These are phyloP conservation scores for Sericinus montela DNA, from an alignment of 2,888 invertebrate genomes.

Conservation along the genomic window DNA sequence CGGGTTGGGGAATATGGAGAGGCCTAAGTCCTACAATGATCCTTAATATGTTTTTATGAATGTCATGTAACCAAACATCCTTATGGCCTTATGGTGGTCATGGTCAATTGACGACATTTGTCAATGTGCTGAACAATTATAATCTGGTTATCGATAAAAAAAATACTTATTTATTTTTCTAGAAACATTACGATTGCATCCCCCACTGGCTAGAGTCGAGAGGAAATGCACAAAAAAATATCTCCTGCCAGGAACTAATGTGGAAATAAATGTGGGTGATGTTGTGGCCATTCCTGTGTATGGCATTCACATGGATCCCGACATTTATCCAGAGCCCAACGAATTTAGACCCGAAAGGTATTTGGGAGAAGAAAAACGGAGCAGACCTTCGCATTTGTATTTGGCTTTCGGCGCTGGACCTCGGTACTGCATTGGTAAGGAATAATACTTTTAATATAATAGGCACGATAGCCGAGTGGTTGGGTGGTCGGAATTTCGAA, in stretches of 20 bases:
- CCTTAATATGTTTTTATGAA: no score
- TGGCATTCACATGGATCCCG: constrained; percentile 76
- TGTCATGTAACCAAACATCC: no score
- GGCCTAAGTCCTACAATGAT: no score
- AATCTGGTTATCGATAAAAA: no score
- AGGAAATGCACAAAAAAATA: constrained; percentile 77
- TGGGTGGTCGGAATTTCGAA: no score
- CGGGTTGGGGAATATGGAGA: no score
- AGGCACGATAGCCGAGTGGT: no score
- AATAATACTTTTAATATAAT: not conserved
- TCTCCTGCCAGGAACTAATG: constrained; percentile 62
- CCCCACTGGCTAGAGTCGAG: constrained; percentile 74
- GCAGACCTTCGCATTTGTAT: constrained; percentile 68
- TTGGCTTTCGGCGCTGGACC: constrained; percentile 77
- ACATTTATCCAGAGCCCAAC: constrained; percentile 76
- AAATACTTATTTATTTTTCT: constrained; percentile 31
- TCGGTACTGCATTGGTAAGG: constrained; percentile 72
- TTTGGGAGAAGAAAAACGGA: constrained; percentile 69
- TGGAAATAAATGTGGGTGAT: constrained; percentile 65
- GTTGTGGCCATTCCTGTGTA: constrained; percentile 63
- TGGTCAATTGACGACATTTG: no score
- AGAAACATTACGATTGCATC: constrained; percentile 80
- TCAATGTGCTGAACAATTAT: no score
- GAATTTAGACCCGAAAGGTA: constrained; percentile 77
- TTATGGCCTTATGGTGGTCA: no score